These are phyloP conservation scores for Temnothorax longispinosus DNA, from an alignment of 1,140 invertebrate species.

Conservation along the genomic window DNA sequence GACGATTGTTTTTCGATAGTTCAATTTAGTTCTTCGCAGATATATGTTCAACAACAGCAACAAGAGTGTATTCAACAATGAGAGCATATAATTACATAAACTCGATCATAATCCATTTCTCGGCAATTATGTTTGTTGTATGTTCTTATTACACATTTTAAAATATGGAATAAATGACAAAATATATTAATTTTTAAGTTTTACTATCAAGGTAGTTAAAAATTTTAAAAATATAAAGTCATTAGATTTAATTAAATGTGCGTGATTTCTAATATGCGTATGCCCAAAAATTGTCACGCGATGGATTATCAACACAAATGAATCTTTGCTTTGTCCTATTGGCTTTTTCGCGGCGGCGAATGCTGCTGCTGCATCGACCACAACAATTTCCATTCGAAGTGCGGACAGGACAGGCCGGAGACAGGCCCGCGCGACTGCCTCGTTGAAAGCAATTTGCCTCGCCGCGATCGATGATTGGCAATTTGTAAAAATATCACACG, in stretches of 20 bases:
- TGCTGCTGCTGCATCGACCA: slow-evolving; percentile 18
- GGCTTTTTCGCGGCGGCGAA: background rate
- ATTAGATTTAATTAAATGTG: background rate
- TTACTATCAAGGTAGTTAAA: background rate
- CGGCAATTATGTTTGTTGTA: too few species aligned
- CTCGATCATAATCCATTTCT: background rate
- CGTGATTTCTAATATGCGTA: slow-evolving; percentile 12
- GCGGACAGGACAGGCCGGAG: slow-evolving; percentile 56
- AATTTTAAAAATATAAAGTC: background rate
- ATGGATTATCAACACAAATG: slow-evolving; percentile 41
- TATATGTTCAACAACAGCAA: background rate
- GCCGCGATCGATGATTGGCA: slow-evolving; percentile 79
- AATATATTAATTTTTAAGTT: background rate
- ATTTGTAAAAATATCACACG: slow-evolving; percentile 80
- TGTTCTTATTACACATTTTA: background rate
- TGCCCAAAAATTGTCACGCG: slow-evolving; percentile 8
- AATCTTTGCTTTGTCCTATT: slow-evolving; percentile 38
- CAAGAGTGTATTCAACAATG: background rate
- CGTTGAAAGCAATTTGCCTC: slow-evolving; percentile 74
- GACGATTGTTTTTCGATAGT: slow-evolving; percentile 17
- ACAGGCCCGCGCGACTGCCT: slow-evolving; percentile 55
- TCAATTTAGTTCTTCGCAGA: background rate
- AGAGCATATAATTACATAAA: background rate
- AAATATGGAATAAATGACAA: background rate
- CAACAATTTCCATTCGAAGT: slow-evolving; percentile 60